phyloP scores from a whole-genome alignment of 1,140 invertebrate species.

The Bradynema listronoti region DNA sequence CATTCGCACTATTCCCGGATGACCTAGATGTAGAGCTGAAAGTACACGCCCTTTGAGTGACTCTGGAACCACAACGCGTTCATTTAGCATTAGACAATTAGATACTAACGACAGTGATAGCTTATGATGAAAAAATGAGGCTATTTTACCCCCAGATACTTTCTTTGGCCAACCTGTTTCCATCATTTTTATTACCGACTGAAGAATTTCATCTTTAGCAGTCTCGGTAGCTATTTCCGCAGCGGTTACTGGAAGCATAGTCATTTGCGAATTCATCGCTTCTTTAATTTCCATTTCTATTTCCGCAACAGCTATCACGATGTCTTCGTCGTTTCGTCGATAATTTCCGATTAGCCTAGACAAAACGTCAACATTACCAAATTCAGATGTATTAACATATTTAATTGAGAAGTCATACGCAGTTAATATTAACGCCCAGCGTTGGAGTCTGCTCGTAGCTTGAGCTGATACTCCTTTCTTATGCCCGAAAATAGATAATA shows the following conservation, averaged over 20 bases:
- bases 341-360: slow-evolving; percentile 12
- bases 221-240: not conserved
- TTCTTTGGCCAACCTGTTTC: not conserved
- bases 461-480: slow-evolving; percentile 13
- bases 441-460: slow-evolving; percentile 12
- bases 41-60: slow-evolving; percentile 54
- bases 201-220: not conserved
- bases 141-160: too few species aligned
- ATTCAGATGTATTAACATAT: slow-evolving; percentile 17
- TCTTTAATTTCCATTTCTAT: slow-evolving; percentile 11
- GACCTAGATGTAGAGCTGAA: slow-evolving; percentile 60
- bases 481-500: slow-evolving; percentile 12
- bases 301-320: slow-evolving; percentile 9
- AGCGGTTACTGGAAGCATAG: not conserved
- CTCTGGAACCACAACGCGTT: slow-evolving; percentile 60
- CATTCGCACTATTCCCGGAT: slow-evolving; percentile 63
- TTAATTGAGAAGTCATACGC: slow-evolving; percentile 16
- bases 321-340: slow-evolving; percentile 9
- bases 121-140: too few species aligned
- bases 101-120: too few species aligned
- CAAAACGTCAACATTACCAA: slow-evolving; percentile 10
- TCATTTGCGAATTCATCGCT: not conserved
- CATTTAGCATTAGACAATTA: slow-evolving; percentile 40
- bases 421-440: slow-evolving; percentile 13
- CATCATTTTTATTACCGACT: not conserved